These are phyloP conservation scores for Dinoponera quadriceps DNA, from an alignment of 1,140 invertebrate genomes.

Conservation along the genomic window DNA sequence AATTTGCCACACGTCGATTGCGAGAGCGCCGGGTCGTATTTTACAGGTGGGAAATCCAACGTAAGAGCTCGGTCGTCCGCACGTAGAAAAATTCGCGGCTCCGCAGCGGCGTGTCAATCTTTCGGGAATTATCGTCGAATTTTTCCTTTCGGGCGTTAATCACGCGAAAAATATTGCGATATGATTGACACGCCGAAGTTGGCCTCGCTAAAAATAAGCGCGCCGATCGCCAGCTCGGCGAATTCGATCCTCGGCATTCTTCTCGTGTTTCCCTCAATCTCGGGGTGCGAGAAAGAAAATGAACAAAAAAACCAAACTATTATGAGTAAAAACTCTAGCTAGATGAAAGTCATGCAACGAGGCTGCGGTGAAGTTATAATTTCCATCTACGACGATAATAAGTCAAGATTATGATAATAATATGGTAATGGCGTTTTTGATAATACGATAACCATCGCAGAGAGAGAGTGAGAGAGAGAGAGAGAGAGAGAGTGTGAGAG, in stretches of 20 bases:
- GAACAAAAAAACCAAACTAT: conserved; percentile 1
- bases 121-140: conserved; percentile 49
- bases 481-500: too few species aligned
- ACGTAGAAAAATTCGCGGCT: conserved; percentile 30
- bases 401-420: conserved; percentile 12
- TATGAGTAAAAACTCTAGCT: background rate
- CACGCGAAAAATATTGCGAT: conserved; percentile 32
- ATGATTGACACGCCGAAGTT: conserved; percentile 76
- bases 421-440: background rate
- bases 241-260: background rate
- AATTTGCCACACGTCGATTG: background rate
- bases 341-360: background rate
- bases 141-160: conserved; percentile 21
- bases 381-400: background rate
- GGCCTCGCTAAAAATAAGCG: conserved; percentile 74
- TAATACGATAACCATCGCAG: background rate
- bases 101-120: conserved; percentile 20
- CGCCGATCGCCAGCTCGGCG: conserved; percentile 12
- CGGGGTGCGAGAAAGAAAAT: background rate
- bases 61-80: background rate
- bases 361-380: background rate
- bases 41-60: background rate
- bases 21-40: background rate
- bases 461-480: background rate
- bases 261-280: background rate